phyloP scores from a whole-genome alignment of 2,888 invertebrate species.

The Parasteatoda lunata region DNA sequence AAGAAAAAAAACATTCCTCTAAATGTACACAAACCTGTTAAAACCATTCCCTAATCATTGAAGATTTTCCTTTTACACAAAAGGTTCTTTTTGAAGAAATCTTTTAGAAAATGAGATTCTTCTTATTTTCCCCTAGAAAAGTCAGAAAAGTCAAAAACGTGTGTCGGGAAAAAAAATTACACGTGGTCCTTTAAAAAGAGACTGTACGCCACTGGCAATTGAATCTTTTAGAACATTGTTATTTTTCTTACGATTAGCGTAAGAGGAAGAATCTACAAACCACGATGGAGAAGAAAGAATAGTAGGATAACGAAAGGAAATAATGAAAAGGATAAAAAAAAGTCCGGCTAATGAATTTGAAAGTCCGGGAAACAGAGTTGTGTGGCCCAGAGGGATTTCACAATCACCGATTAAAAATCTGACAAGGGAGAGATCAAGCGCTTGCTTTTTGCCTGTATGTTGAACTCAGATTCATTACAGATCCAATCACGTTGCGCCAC shows the following conservation, averaged over 20 bases:
- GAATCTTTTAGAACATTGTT: conserved; percentile 63
- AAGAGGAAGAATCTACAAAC: conserved; percentile 66
- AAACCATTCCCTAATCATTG: no score
- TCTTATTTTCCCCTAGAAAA: conserved; percentile 4
- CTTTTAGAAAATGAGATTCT: conserved; percentile 26
- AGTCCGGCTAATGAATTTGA: conserved; percentile 62
- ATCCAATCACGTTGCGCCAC: conserved; percentile 58
- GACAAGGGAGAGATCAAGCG: conserved; percentile 30
- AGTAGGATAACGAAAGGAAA: conserved; percentile 26
- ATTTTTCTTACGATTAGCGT: conserved; percentile 67
- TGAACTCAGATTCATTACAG: conserved; percentile 47
- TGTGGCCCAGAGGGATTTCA: conserved; percentile 57
- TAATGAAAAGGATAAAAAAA: conserved; percentile 34
- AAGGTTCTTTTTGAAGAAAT: background rate
- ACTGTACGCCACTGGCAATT: conserved; percentile 55
- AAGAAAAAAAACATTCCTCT: no score
- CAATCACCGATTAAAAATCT: conserved; percentile 63
- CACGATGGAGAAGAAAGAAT: conserved; percentile 37
- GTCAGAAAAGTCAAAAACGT: background rate
- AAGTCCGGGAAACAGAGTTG: conserved; percentile 29
- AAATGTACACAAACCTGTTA: no score
- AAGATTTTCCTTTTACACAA: no score
- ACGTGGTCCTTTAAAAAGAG: conserved; percentile 49
- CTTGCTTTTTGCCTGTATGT: conserved; percentile 40
- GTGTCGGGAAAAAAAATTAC: conserved; percentile 23